Conservation (phyloP, 2,888 invertebrate genomes). For the Saturnia japonica region DNA sequence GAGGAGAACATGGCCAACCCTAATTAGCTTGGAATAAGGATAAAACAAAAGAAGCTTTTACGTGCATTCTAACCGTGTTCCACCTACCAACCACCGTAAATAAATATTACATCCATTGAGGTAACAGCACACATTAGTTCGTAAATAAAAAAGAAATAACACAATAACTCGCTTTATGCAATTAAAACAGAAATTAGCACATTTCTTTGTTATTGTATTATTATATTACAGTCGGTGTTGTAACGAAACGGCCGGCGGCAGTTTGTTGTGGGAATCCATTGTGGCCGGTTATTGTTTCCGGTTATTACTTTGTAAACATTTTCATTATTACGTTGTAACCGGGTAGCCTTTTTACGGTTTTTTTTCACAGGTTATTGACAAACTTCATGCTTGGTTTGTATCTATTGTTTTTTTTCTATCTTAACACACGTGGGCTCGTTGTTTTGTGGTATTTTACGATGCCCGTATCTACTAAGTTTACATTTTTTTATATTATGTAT, state of each 20-base stretch:
- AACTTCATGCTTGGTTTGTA: background rate
- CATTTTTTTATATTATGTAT: background rate
- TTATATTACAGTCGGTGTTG: constrained; percentile 29
- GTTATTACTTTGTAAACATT: constrained; percentile 15
- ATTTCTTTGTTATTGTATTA: constrained; percentile 27
- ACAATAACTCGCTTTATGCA: constrained; percentile 25
- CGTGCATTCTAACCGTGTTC: background rate
- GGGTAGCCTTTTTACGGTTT: constrained; percentile 6
- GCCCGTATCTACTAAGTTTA: background rate
- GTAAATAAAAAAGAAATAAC: background rate
- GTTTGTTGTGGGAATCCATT: constrained; percentile 21
- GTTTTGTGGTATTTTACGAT: background rate
- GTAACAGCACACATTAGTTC: background rate
- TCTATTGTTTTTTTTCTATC: background rate
- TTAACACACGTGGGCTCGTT: background rate
- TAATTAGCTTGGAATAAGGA: too few species aligned
- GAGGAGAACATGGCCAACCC: too few species aligned
- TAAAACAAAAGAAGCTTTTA: too few species aligned
- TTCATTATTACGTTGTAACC: constrained; percentile 8
- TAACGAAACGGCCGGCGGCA: constrained; percentile 26
- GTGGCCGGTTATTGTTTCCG: constrained; percentile 21
- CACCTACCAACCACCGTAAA: background rate
- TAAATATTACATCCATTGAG: background rate
- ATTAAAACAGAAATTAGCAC: constrained; percentile 30
- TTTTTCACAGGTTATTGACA: constrained; percentile 13